Evolutionary conservation across 2,113 vertebrate genomes (phyloP).

Genomic region (Hepsetus odoe): DNA sequence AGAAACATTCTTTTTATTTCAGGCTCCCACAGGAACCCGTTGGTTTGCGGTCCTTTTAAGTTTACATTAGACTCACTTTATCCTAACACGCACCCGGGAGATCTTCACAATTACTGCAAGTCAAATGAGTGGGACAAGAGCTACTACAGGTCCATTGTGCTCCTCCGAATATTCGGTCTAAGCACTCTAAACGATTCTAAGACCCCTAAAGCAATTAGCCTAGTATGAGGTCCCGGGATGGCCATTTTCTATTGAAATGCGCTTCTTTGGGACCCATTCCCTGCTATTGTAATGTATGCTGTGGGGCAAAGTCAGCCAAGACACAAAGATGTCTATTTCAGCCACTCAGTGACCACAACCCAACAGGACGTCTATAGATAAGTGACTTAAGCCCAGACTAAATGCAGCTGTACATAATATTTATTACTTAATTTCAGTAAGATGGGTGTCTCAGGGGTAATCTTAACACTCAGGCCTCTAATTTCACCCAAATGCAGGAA

Average conservation of each 20-base stretch:
- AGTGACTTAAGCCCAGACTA: background rate
- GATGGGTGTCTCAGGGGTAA: background rate
- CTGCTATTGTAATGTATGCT: slow-evolving; percentile 44
- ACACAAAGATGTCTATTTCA: slow-evolving; percentile 31
- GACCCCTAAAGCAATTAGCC: slow-evolving; percentile 37
- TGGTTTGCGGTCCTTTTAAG: background rate
- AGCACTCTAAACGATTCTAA: slow-evolving; percentile 3
- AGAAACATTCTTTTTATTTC: background rate
- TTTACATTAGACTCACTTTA: background rate
- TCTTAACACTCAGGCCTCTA: background rate
- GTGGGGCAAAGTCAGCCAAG: background rate
- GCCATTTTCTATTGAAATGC: slow-evolving; percentile 40
- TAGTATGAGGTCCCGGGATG: slow-evolving; percentile 28
- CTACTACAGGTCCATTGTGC: background rate
- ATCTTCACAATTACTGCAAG: too few species aligned
- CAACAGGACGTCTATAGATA: background rate
- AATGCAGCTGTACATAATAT: background rate
- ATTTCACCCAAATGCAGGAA: background rate
- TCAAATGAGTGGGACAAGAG: background rate
- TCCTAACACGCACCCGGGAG: too few species aligned
- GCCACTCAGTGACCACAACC: background rate
- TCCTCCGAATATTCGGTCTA: slow-evolving; percentile 35
- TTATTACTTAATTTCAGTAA: background rate
- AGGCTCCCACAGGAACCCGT: background rate
- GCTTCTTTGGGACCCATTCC: slow-evolving; percentile 10